These are phyloP conservation scores for Pitangus sulphuratus DNA, from an alignment of 2,797 vertebrate genomes.

Conservation along the genomic window DNA sequence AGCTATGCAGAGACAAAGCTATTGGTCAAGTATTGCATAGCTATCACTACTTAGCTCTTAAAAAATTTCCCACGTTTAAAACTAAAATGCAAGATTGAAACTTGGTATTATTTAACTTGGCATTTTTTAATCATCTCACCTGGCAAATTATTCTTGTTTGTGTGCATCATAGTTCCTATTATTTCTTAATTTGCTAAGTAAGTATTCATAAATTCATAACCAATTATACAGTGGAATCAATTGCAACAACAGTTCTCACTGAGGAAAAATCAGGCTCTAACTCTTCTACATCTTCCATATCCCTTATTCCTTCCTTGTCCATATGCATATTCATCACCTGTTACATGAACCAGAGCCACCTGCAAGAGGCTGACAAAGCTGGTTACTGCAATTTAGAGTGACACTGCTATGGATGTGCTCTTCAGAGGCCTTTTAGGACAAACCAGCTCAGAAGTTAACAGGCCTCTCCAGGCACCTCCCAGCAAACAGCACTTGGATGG, in stretches of 20 bases:
- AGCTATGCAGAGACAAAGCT: not conserved
- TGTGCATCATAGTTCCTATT: not conserved
- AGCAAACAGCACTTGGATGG: rapidly evolving
- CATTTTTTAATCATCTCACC: not conserved
- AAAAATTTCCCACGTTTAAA: not conserved
- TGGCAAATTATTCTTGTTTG: not conserved
- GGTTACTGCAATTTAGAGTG: not conserved
- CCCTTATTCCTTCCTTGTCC: not conserved
- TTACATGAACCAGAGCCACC: rapidly evolving
- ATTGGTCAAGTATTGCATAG: not conserved
- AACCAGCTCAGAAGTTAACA: not conserved
- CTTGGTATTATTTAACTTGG: not conserved
- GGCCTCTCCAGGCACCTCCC: not conserved
- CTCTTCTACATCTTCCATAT: not conserved
- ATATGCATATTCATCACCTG: not conserved
- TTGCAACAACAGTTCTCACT: not conserved
- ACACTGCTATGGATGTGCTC: not conserved
- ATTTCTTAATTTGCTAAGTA: not conserved
- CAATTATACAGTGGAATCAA: not conserved
- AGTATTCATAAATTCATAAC: not conserved
- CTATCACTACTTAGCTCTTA: not conserved
- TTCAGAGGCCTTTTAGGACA: not conserved
- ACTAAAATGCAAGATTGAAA: not conserved
- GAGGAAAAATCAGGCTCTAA: not conserved
- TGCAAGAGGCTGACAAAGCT: not conserved